Evolutionary conservation across 2,888 invertebrate species (phyloP), one percentile per base, ranked within the genome.

Genomic region (Neoitamus cyanurus): DNA sequence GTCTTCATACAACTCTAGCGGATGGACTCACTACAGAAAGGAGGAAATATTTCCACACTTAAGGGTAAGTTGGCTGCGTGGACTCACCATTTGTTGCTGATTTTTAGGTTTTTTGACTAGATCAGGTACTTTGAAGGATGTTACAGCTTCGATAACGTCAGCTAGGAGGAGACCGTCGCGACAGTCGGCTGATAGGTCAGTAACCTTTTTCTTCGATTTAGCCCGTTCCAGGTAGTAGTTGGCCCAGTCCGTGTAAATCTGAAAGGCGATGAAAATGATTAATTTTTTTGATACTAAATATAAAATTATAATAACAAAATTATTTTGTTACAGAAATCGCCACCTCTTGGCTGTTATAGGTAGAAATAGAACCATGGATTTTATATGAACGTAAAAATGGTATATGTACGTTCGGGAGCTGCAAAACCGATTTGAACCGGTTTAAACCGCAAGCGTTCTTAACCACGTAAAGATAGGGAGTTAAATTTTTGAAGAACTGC

Each of bases 191-290:
- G 98, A 98, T 86, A 98, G 93, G 90, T 97, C 97, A 37, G 93
- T 93, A 87, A 98, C 97, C 89, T 96, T 95, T 85, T 96, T 94
- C 88, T 97, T 96, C 87, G 96, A 96, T 87, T 96, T 94, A 85
- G 96, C 96, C 89, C 98, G 96, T 91, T 98, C 98, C 93, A 98
- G 92, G 92, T 98, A 98, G 90, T 98, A 98, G 92, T 98, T 98
- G 77, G 98, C 98, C 98, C 98, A 98, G 92, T 98, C 98, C 84
- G 98, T 98, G 92, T 98, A 98, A 89, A 98, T 98, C 98, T 98
- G 93, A 88, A 88, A 86, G 31, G 31, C 87, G 86, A 85, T n/a
- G 15, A 69, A 37, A n/a, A 70, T 30, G 34, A 28, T 11, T 13
- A 13, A 73, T 36, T 36, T 36, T 1, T 73, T 69, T 72, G 84